phyloP scores from a whole-genome alignment of 1,140 invertebrate genomes.

The Homarus americanus region DNA sequence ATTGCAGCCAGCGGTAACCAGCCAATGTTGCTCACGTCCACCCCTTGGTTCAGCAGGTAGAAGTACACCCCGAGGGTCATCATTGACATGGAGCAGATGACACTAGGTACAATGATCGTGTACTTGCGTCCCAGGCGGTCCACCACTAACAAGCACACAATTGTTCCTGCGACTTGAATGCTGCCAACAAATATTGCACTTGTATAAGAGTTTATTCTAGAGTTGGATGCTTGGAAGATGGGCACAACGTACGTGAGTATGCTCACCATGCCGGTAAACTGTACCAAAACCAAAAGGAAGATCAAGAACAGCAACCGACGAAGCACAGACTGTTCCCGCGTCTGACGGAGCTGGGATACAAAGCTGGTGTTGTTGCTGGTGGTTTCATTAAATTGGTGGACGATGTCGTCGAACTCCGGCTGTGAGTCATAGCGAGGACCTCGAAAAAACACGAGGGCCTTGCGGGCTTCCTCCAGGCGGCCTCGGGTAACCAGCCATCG shows the following conservation, averaged over 20 bases:
- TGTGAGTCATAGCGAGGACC: constrained; percentile 47
- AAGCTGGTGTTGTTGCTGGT: constrained; percentile 15
- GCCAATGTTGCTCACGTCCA: constrained; percentile 15
- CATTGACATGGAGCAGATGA: constrained; percentile 37
- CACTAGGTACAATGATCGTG: constrained; percentile 31
- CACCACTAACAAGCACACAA: constrained; percentile 48
- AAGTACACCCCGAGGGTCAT: constrained; percentile 64
- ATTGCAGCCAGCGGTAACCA: constrained; percentile 67
- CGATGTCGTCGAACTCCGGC: constrained; percentile 44
- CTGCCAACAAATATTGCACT: constrained; percentile 59
- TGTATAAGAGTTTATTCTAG: constrained; percentile 41
- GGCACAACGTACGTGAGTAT: constrained; percentile 66
- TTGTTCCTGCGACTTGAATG: constrained; percentile 47
- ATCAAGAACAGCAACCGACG: constrained; percentile 46
- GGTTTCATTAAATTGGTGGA: constrained; percentile 39
- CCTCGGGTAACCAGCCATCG: constrained; percentile 65
- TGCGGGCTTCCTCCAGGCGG: constrained; percentile 56
- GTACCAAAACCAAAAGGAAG: constrained; percentile 58
- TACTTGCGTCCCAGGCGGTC: constrained; percentile 54
- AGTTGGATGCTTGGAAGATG: constrained; percentile 63
- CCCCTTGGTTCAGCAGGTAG: constrained; percentile 21
- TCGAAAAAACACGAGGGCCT: constrained; percentile 60
- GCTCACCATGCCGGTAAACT: constrained; percentile 69
- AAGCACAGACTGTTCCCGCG: constrained; percentile 40
- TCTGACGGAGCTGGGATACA: constrained; percentile 56